Evolutionary conservation across 2,888 invertebrate genomes (phyloP).

Genomic region (Lasioglossum lativentre): DNA sequence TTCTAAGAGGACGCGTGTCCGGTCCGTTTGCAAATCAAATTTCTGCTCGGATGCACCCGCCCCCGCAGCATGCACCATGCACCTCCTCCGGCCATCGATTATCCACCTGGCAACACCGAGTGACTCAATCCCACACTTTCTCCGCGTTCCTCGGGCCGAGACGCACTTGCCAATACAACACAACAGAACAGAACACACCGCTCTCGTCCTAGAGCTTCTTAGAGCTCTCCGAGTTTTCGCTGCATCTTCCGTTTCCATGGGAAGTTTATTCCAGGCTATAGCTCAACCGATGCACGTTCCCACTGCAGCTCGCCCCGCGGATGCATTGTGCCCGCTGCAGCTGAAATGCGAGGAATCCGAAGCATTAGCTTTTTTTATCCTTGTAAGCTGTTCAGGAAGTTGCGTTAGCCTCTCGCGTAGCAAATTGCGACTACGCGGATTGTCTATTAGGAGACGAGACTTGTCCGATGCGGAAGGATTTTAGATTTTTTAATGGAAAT

Average conservation of each 20-base stretch:
- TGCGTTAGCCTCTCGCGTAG: not conserved
- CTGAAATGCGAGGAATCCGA: slow-evolving; percentile 4
- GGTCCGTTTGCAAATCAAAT: not conserved
- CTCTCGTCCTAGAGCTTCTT: not conserved
- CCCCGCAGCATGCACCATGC: not conserved
- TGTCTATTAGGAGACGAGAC: not conserved
- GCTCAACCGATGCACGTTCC: not conserved
- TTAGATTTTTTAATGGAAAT: not conserved
- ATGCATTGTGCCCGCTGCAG: not conserved
- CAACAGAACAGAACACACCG: not conserved
- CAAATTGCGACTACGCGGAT: not conserved
- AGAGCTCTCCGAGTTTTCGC: not conserved
- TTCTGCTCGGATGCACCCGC: slow-evolving; percentile 2
- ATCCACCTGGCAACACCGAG: slow-evolving; percentile 25
- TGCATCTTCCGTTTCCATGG: slow-evolving; percentile 7
- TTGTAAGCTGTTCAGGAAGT: slow-evolving; percentile 6
- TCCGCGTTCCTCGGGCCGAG: not conserved
- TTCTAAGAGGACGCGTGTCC: not conserved
- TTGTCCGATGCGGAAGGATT: not conserved
- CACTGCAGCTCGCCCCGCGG: not conserved
- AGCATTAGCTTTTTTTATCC: not conserved
- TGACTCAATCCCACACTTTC: slow-evolving; percentile 49
- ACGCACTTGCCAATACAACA: not conserved
- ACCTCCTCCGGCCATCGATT: slow-evolving; percentile 22
- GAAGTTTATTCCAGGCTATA: not conserved